phyloP scores from a whole-genome alignment of 23 tunicate genomes.

The Botrylloides violaceus region DNA sequence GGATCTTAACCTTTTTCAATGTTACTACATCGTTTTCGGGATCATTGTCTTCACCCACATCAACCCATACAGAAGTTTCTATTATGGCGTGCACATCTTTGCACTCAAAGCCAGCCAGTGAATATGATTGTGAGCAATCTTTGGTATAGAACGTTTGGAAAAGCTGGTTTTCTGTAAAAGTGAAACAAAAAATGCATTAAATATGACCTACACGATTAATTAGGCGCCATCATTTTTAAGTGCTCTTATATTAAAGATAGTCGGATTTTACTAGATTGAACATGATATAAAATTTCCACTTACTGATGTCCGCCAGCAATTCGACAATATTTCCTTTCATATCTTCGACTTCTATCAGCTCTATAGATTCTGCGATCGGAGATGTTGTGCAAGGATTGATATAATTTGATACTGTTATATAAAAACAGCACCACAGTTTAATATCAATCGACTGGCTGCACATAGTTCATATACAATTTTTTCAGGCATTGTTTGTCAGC shows the following conservation, averaged over 20 bases:
- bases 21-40: neutral
- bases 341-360: neutral
- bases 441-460: too few relatives aligned
- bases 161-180: neutral
- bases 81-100: neutral
- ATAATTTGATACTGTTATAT: too few relatives aligned
- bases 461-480: too few relatives aligned
- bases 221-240: too few relatives aligned
- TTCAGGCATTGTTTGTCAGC: too few relatives aligned
- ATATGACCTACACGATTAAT: too few relatives aligned
- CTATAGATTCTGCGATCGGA: neutral
- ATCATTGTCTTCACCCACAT: neutral
- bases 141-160: neutral
- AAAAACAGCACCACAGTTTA: too few relatives aligned
- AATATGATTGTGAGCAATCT: neutral
- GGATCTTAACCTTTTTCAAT: neutral
- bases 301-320: neutral
- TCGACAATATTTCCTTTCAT: neutral
- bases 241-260: too few relatives aligned
- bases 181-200: too few relatives aligned
- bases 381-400: neutral
- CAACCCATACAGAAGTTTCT: neutral
- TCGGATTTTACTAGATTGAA: too few relatives aligned
- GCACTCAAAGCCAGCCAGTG: neutral
- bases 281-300: too few relatives aligned